Evolutionary conservation across 2,797 vertebrate genomes (phyloP).

Genomic region (Smutsia gigantea): DNA sequence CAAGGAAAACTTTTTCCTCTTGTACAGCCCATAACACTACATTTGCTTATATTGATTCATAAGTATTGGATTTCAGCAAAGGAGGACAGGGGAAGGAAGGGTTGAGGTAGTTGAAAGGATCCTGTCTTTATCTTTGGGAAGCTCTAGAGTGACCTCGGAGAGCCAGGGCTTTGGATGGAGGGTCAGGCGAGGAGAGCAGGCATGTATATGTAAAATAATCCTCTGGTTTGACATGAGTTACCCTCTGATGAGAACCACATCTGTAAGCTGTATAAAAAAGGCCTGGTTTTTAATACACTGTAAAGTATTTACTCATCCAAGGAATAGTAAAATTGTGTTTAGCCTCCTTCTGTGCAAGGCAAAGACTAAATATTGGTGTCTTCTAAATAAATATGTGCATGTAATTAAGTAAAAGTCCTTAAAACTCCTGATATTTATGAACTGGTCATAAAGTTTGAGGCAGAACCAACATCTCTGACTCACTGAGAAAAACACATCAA

Average conservation of each 20-base stretch:
- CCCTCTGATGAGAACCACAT: neutral
- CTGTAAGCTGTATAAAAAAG: neutral
- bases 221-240: neutral
- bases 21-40: neutral
- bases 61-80: neutral
- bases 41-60: neutral
- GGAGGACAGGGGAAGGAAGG: fast-evolving
- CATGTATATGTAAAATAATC: neutral
- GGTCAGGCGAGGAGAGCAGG: neutral
- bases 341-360: neutral
- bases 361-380: slow-evolving; percentile 39
- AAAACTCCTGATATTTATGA: slow-evolving; percentile 59
- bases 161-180: neutral
- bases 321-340: slow-evolving; percentile 69
- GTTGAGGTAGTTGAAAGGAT: neutral
- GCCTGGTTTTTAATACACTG: neutral
- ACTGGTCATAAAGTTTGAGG: slow-evolving; percentile 10
- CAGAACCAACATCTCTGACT: neutral
- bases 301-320: slow-evolving; percentile 7
- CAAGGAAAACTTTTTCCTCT: neutral
- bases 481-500: slow-evolving; percentile 47
- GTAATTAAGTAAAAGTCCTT: neutral
- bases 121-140: neutral
- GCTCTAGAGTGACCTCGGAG: neutral
- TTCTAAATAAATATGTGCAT: slow-evolving; percentile 51